Percentiles rank a stretch among this genome's conserved stretches.
phyloP scores from a whole-genome alignment of 2,113 vertebrate genomes.

The Sylvilagus bachmani region DNA sequence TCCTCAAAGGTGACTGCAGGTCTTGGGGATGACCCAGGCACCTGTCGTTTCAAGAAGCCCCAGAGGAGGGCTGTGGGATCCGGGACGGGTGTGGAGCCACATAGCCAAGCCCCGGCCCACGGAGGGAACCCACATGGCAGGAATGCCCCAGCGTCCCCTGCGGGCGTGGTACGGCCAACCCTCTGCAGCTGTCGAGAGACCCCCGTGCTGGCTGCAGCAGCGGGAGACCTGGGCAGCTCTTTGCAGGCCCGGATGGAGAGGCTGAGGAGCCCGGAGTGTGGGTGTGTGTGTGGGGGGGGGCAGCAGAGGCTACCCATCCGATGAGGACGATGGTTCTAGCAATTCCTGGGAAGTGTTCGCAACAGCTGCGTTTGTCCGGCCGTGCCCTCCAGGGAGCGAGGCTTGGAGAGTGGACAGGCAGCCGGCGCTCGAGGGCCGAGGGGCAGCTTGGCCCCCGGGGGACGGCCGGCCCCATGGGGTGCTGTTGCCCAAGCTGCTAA shows the following conservation, averaged over 20 bases:
- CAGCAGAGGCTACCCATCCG: not conserved
- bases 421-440: not conserved
- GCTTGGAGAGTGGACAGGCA: not conserved
- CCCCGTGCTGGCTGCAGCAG: too few relatives aligned
- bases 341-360: not conserved
- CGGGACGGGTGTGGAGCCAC: too few relatives aligned
- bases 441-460: not conserved
- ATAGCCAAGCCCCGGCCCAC: not conserved
- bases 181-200: too few relatives aligned
- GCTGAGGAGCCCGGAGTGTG: not conserved
- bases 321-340: too few relatives aligned
- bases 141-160: not conserved
- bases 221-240: not conserved
- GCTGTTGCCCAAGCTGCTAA: not conserved
- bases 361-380: too few relatives aligned
- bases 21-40: not conserved
- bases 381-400: not conserved
- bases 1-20: too few relatives aligned
- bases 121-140: not conserved
- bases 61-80: not conserved
- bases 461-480: not conserved
- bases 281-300: not conserved
- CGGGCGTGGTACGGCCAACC: too few relatives aligned
- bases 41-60: not conserved
- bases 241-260: not conserved